Evolutionary conservation across 2,113 vertebrate species (phyloP).

Genomic region (Euleptes europaea): DNA sequence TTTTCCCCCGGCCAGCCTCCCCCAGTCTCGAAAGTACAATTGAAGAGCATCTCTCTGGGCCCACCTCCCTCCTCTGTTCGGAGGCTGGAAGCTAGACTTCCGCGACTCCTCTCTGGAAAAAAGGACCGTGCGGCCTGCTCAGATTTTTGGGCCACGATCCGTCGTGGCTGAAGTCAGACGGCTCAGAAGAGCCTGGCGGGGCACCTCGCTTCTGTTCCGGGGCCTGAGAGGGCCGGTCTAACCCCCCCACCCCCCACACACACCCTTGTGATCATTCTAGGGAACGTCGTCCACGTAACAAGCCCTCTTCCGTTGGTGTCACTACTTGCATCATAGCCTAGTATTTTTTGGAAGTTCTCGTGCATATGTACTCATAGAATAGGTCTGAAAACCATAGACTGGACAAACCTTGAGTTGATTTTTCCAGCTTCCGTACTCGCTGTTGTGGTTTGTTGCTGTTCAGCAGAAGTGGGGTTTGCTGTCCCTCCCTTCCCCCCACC

Average conservation of each 20-base stretch:
- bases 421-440: conserved; percentile 69
- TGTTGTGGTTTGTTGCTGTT: conserved; percentile 69
- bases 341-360: conserved; percentile 76
- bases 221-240: conserved; percentile 68
- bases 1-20: conserved; percentile 58
- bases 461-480: conserved; percentile 32
- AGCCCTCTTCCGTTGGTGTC: conserved; percentile 68
- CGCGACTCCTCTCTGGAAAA: conserved; percentile 48
- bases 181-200: conserved; percentile 15
- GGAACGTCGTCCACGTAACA: conserved; percentile 66
- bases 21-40: conserved; percentile 59
- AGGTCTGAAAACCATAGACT: conserved; percentile 69
- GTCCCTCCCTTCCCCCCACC: conserved; percentile 24
- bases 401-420: conserved; percentile 69
- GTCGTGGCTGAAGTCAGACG: conserved; percentile 51
- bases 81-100: conserved; percentile 44
- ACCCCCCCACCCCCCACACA: conserved; percentile 28
- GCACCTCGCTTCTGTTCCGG: conserved; percentile 50
- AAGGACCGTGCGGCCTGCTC: conserved; percentile 26
- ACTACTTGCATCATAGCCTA: conserved; percentile 74
- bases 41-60: conserved; percentile 62
- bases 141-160: conserved; percentile 38
- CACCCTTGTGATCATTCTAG: conserved; percentile 65
- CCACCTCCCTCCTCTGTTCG: conserved; percentile 47
- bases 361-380: conserved; percentile 73